These are phyloP conservation scores for Petrocephalus microphthalmus DNA, from an alignment of 2,113 vertebrate species.

Conservation along the genomic window DNA sequence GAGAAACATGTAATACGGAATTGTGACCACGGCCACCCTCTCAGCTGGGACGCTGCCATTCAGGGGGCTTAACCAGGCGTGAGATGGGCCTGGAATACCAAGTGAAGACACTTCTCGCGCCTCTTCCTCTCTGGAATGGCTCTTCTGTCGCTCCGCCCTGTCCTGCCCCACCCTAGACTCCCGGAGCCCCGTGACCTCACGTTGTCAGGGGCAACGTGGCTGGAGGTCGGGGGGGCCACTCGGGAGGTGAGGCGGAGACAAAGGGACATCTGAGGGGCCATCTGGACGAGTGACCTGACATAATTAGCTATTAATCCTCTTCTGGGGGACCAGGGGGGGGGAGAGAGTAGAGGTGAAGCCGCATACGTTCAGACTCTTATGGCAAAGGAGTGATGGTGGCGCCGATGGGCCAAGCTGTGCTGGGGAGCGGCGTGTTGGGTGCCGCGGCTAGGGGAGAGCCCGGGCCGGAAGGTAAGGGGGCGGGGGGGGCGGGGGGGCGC, in stretches of 20 bases:
- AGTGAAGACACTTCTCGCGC: conserved; percentile 70
- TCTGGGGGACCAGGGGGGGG: conserved; percentile 69
- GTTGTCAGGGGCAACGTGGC: conserved; percentile 86
- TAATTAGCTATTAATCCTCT: conserved; percentile 98
- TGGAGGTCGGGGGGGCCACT: conserved; percentile 90
- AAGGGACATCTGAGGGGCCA: conserved; percentile 91
- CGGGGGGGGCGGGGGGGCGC: conserved; percentile 58
- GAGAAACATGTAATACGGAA: conserved; percentile 83
- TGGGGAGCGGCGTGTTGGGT: background rate
- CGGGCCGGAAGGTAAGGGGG: conserved; percentile 45
- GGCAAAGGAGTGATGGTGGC: conserved; percentile 54
- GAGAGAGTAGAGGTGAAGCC: conserved; percentile 59
- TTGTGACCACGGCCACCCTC: conserved; percentile 79
- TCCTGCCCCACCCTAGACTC: conserved; percentile 65
- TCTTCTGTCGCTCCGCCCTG: conserved; percentile 66
- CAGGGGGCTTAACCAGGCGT: conserved; percentile 94
- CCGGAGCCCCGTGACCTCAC: conserved; percentile 74
- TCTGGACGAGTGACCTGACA: conserved; percentile 98
- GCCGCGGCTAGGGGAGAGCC: background rate
- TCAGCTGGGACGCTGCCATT: conserved; percentile 86
- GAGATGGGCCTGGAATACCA: conserved; percentile 91
- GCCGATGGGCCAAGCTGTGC: conserved; percentile 70
- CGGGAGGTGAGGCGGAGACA: conserved; percentile 83
- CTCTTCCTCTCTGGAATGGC: conserved; percentile 52
- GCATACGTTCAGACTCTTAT: conserved; percentile 78